phyloP scores from a whole-genome alignment of 1,140 invertebrate species.

The Acromyrmex charruanus region DNA sequence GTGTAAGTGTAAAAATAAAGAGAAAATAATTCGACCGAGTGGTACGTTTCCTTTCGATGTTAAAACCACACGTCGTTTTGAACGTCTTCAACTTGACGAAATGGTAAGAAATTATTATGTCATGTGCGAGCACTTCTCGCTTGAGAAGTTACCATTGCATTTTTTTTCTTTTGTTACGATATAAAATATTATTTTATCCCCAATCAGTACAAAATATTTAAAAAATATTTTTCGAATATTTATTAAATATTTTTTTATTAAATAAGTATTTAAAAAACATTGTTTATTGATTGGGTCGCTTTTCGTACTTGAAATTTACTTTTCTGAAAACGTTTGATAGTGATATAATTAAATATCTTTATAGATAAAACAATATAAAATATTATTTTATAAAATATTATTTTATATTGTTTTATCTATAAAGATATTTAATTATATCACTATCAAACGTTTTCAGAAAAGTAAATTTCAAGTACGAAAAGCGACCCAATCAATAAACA shows the following conservation, averaged over 20 bases:
- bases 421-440: neutral
- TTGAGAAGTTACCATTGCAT: neutral
- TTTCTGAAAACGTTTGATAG: neutral
- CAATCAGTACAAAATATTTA: too few species aligned
- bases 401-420: slow-evolving; percentile 12
- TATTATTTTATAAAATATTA: neutral
- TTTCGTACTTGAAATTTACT: neutral
- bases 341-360: neutral
- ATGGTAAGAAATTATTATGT: slow-evolving; percentile 52
- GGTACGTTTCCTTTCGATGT: neutral
- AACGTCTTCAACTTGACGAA: neutral
- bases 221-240: too few species aligned
- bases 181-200: neutral
- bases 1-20: slow-evolving; percentile 30
- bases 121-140: neutral
- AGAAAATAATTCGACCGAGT: neutral
- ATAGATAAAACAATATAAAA: slow-evolving; percentile 12
- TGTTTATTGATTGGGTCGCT: neutral
- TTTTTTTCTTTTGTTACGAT: neutral
- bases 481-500: neutral
- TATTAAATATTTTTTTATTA: too few species aligned
- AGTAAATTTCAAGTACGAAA: neutral
- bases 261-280: too few species aligned
- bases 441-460: neutral
- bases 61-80: neutral